phyloP scores from a whole-genome alignment of 2,888 invertebrate genomes.

The Eristalis arbustorum region DNA sequence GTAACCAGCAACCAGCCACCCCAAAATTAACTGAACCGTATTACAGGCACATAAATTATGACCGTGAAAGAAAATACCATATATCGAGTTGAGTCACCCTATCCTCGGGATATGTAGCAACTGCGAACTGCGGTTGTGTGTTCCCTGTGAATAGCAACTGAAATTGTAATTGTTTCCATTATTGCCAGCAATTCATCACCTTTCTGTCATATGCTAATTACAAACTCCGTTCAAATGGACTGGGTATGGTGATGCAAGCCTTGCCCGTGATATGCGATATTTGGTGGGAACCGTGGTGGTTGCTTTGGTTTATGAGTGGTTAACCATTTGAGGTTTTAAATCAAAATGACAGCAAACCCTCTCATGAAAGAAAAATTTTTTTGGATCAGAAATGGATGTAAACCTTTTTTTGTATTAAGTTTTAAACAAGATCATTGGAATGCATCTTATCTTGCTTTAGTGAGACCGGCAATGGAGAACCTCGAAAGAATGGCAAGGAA shows the following conservation, averaged over 20 bases:
- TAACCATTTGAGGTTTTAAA: background rate
- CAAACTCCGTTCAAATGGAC: background rate
- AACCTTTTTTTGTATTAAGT: background rate
- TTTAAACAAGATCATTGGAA: too few species aligned
- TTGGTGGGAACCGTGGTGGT: background rate
- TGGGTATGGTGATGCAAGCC: background rate
- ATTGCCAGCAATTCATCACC: conserved; percentile 67
- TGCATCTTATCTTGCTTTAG: too few species aligned
- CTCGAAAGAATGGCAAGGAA: too few species aligned
- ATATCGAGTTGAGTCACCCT: conserved; percentile 29
- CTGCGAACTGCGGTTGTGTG: background rate
- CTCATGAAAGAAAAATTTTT: background rate
- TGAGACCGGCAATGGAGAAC: too few species aligned
- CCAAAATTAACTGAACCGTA: conserved; percentile 56
- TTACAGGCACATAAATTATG: conserved; percentile 50
- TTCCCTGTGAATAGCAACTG: conserved; percentile 38
- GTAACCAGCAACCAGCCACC: conserved; percentile 41
- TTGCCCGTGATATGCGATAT: background rate
- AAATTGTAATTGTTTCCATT: conserved; percentile 67
- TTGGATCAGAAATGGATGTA: background rate
- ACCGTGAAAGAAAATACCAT: conserved; percentile 29
- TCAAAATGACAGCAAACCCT: background rate
- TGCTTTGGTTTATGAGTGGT: background rate
- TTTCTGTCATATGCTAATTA: conserved; percentile 70
- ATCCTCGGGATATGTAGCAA: background rate